Conservation (phyloP, 2,113 vertebrate species). For the Parus major region DNA sequence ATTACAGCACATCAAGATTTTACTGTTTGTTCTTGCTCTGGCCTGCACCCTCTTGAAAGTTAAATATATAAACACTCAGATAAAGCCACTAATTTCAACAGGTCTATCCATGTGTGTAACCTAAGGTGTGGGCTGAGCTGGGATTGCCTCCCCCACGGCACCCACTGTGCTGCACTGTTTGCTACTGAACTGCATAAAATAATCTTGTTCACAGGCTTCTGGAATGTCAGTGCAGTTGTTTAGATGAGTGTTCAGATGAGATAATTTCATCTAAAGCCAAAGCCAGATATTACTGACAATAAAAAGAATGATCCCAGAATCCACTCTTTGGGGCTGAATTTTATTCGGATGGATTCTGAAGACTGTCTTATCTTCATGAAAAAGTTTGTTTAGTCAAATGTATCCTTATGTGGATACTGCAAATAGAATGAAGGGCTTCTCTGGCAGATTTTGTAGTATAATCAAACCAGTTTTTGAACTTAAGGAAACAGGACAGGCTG, state of each 20-base stretch:
- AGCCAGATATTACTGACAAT: neutral
- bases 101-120: neutral
- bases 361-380: neutral
- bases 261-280: neutral
- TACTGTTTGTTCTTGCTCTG: neutral
- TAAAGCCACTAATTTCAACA: neutral
- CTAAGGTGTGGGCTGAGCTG: neutral
- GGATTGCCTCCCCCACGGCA: neutral
- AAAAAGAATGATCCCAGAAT: neutral
- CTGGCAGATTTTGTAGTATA: neutral
- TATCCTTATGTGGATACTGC: neutral
- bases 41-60: neutral
- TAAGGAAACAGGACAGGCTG: neutral
- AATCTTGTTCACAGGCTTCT: neutral
- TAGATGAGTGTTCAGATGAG: neutral
- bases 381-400: neutral
- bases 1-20: neutral
- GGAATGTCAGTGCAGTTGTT: neutral
- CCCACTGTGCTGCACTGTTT: neutral
- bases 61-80: neutral
- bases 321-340: neutral
- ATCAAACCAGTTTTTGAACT: neutral
- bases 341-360: neutral
- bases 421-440: neutral
- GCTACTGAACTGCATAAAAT: neutral